These are phyloP conservation scores for Apodemia mormo DNA, from an alignment of 2,888 invertebrate species.

Conservation along the genomic window DNA sequence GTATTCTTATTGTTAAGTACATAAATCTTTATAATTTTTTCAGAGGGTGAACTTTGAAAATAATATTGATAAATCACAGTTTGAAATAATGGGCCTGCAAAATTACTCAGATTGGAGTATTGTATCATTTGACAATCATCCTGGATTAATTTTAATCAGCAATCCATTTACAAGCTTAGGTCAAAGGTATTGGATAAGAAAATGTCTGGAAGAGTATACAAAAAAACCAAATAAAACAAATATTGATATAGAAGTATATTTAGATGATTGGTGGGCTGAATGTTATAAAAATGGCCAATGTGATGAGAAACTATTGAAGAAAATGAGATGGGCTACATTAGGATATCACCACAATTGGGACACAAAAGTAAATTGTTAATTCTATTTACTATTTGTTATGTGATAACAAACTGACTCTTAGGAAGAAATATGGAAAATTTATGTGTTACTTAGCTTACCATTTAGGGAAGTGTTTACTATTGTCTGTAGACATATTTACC, in stretches of 20 bases:
- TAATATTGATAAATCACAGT: constrained; percentile 46
- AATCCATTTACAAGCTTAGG: constrained; percentile 91
- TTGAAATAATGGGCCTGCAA: constrained; percentile 52
- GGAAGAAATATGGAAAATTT: not conserved
- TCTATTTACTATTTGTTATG: constrained; percentile 32
- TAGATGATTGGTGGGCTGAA: constrained; percentile 85
- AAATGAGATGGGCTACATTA: constrained; percentile 95
- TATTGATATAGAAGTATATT: constrained; percentile 77
- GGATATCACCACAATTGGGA: constrained; percentile 99
- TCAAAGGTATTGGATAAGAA: constrained; percentile 91
- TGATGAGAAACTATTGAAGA: constrained; percentile 62
- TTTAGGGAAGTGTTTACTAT: too few relatives aligned
- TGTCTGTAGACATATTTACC: too few relatives aligned
- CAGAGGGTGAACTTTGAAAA: not conserved
- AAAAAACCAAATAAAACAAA: constrained; percentile 87
- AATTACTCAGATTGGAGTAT: constrained; percentile 81
- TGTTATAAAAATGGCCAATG: constrained; percentile 67
- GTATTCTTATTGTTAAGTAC: not conserved
- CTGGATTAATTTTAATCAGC: constrained; percentile 89
- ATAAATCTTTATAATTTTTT: not conserved
- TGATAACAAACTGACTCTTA: constrained; percentile 12
- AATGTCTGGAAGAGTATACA: constrained; percentile 89
- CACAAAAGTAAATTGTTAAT: constrained; percentile 86
- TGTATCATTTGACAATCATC: constrained; percentile 81
- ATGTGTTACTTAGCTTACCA: not conserved